Base-by-base conservation (phyloP, 2,888 invertebrate genomes). In the Drosophila gaucha region DNA sequence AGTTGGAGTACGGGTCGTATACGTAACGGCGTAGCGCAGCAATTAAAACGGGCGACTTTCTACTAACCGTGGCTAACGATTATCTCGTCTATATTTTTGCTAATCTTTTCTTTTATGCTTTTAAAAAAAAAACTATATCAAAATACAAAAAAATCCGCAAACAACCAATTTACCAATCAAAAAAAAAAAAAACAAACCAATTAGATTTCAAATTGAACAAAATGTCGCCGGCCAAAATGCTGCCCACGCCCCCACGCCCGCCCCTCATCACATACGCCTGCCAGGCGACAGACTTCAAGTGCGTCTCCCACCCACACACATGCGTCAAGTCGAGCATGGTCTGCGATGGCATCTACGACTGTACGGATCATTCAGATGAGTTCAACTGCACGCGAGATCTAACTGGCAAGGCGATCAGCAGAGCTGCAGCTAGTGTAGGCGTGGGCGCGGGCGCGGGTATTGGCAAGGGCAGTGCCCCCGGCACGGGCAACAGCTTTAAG, bases 281-380 rank as follows among this genome's bases (percentile, higher is more conserved):
- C 58, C 89, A 90, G 64, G 78, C 89, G 50, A 89, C 75, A 64
- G 91, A 92, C 75, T 92, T 92, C 70, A 91, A 90, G 66, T 92
- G 92, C 74, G 90, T 90, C 54, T 92, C 91, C 39, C 91, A 91
- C 85, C 91, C 91, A 46, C 90, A 91, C 67, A 91, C 90, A 30
- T 92, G 92, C 75, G 83, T 92, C 63, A 86, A 88, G 70, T 74
- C 87, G 28, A 86, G 70, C 46, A 89, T 89, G 89, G 90, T 92
- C 41, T 95, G 95, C 90, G 93, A 96, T 84, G 91, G 92, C 31
- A 86, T 89, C 33, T 67, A 77, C 16, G 94, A 94, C 76, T 94
- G 94, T 87, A 92, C 93, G 67, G 93, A 93, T 78, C 93, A 93
- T 12, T 94, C 94, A 72, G 95, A 95, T 75, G 95, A 95, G 85